Base-by-base conservation (phyloP, 1,140 invertebrate genomes). In the Neodiprion virginianus region DNA sequence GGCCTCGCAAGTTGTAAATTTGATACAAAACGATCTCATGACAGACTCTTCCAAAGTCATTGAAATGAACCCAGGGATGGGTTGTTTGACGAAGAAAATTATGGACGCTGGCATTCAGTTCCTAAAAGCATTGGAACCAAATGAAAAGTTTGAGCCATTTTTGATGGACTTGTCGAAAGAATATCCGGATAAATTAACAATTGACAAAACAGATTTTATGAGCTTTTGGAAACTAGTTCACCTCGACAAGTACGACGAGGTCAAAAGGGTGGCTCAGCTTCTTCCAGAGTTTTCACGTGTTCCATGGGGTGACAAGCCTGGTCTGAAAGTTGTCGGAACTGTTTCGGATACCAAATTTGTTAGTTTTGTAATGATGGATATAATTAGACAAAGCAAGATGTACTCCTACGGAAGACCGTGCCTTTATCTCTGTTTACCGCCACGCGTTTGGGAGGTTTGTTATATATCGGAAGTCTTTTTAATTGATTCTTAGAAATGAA, bases 21-120 rank as follows among this genome's bases (percentile, higher is more conserved):
- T 82, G 8, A 82, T 87, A 48, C 73, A 53, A 28, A n/a, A 76
- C 28, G 79, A 84, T 72, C 70, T 85, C 8, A 50, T 68, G 12
- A 67, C 77, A 21, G 76, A 79, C 53, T 48, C 67, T 28, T 69
- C 48, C 49, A 74, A 73, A 14, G 72, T 85, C 21, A 73, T 80
- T 1, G 84, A 88, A 76, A 61, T 79, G 0, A 86, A 85, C 79
- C 79, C 86, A 17, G 84, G 84, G 7, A 23, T 78, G 9, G 85
- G 86, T 61, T 17, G 82, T 12, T 72, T 87, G 69, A 86, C 86
- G 3, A 48, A 77, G 71, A 71, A 82, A 12, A 76, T 88, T 17
- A 70, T 88, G n/a, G 14, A 83, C 47, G 48, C 67, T 67, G 80
- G 74, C n/a, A 61, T 87, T 67, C 61, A 77, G 12, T 7, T 48